Percentiles rank a stretch among this genome's conserved stretches.
phyloP scores from a whole-genome alignment of 2,888 invertebrate genomes.

The Orthosia gracilis region DNA sequence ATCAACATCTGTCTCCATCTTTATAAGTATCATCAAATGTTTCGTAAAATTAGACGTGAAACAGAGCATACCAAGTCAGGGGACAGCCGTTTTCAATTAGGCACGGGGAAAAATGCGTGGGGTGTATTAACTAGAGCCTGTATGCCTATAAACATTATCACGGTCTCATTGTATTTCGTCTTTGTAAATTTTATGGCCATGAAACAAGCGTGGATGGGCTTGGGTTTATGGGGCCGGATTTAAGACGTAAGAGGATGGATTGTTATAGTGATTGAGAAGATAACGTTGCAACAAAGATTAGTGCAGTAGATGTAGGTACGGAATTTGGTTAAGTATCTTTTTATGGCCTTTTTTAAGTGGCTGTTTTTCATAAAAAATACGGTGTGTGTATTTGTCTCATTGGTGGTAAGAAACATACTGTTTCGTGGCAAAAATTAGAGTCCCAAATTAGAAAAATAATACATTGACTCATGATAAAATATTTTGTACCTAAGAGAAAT shows the following conservation, averaged over 20 bases:
- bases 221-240: constrained; percentile 36
- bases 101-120: constrained; percentile 70
- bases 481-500: too few relatives aligned
- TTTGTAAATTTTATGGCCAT: constrained; percentile 68
- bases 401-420: too few relatives aligned
- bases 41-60: constrained; percentile 67
- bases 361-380: too few relatives aligned
- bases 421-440: too few relatives aligned
- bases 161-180: constrained; percentile 73
- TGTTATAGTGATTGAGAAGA: background rate
- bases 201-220: constrained; percentile 58
- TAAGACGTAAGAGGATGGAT: constrained; percentile 20
- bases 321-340: background rate
- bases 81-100: constrained; percentile 75
- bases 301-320: too few relatives aligned
- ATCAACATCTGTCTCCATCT: constrained; percentile 6
- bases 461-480: too few relatives aligned
- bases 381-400: background rate
- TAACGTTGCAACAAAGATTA: background rate
- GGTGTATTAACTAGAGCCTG: constrained; percentile 81
- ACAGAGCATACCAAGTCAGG: constrained; percentile 70
- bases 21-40: constrained; percentile 60
- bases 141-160: constrained; percentile 76
- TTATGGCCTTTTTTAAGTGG: background rate
- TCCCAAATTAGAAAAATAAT: too few relatives aligned